Base-by-base conservation (phyloP, 2,888 invertebrate species). In the Allacma fusca region DNA sequence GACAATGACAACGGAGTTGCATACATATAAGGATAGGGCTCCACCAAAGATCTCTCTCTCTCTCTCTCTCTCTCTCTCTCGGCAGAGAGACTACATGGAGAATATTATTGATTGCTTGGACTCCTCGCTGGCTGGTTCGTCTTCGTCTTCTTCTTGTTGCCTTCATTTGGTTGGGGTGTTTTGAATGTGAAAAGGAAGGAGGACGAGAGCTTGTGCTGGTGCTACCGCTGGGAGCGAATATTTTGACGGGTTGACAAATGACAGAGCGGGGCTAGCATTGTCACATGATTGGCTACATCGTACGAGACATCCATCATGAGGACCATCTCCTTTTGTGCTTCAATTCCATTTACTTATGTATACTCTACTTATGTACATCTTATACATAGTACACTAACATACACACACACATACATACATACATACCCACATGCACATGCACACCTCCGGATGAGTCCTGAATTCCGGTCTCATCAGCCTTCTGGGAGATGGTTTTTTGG, bases 201-300 rank as follows among this genome's bases (percentile, higher is more conserved):
- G 67, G n/a, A 71, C 28, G 71, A 71, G 62, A 76, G 59, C 57
- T 50, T 68, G 59, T 57, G 67, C 75, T 77, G 74, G 75, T 75
- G 75, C 69, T 78, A 70, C 78, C 78, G 78, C 69, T 64, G 69
- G 70, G 71, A 71, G 75, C 71, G 75, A 75, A 75, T 78, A 78
- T 78, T 78, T 78, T 82, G 82, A 81, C 82, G 80, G 79, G 73
- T 81, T 81, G 82, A 82, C 80, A 82, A 82, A 82, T 82, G 82
- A 78, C 79, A 74, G 75, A 78, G 80, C 80, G 80, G 81, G 81
- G 79, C 78, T 77, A 80, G 79, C 80, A 81, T 82, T 82, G 81
- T 82, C 80, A 80, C 79, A 82, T 82, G 81, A 82, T 82, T 82
- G 82, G 82, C 80, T 80, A 81, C 80, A 81, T 82, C 81, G 79